Evolutionary conservation across 2,113 vertebrate genomes (phyloP).

Genomic region (Pycnonotus jocosus): DNA sequence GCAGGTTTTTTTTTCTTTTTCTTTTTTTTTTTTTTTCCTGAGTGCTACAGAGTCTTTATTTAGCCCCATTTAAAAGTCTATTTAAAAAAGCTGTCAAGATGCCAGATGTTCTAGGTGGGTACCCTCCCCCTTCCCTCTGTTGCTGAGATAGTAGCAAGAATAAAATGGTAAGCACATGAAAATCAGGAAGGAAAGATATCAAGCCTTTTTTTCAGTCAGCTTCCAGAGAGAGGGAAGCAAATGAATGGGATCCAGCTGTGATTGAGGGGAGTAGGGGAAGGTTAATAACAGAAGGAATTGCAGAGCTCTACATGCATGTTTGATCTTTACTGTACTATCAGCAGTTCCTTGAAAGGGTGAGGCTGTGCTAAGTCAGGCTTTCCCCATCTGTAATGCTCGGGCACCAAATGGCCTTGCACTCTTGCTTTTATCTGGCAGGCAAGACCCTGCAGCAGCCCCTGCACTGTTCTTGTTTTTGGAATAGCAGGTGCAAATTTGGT

Average conservation of each 20-base stretch:
- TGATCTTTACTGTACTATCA: slow-evolving; percentile 34
- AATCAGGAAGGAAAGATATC: slow-evolving; percentile 38
- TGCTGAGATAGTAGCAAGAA: slow-evolving; percentile 12
- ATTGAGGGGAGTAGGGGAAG: neutral
- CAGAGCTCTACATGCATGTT: neutral
- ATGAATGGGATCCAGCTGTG: slow-evolving; percentile 52
- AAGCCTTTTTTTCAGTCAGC: slow-evolving; percentile 31
- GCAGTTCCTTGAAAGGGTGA: slow-evolving; percentile 46
- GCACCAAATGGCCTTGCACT: neutral
- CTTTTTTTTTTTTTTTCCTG: neutral
- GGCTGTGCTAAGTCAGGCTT: slow-evolving; percentile 29
- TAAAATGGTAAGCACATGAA: slow-evolving; percentile 17
- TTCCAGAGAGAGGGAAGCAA: neutral
- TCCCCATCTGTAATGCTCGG: neutral
- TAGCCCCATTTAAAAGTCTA: slow-evolving; percentile 39
- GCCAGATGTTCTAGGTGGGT: slow-evolving; percentile 49
- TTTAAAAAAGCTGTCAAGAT: slow-evolving; percentile 40
- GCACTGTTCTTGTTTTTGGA: neutral
- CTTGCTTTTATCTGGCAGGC: slow-evolving; percentile 8
- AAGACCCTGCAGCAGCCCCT: neutral
- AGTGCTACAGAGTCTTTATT: slow-evolving; percentile 29
- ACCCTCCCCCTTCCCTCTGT: neutral
- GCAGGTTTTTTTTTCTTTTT: no score
- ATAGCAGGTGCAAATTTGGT: neutral
- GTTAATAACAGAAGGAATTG: slow-evolving; percentile 24